phyloP scores from a whole-genome alignment of 2,797 vertebrate species.

The Sternarchorhynchus goeldii region DNA sequence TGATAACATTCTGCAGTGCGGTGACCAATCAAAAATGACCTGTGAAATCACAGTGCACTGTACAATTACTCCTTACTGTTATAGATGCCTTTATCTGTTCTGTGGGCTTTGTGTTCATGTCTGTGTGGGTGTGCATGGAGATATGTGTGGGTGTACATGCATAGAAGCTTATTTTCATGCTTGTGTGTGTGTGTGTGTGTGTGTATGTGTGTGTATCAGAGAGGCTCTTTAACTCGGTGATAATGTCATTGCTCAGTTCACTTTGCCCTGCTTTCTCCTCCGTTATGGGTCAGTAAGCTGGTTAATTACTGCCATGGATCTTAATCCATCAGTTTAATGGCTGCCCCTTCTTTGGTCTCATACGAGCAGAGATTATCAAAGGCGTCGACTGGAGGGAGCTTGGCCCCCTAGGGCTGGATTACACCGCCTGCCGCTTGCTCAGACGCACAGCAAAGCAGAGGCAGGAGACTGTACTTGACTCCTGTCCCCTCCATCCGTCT shows the following conservation, averaged over 20 bases:
- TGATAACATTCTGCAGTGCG: no score
- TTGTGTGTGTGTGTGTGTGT: no score
- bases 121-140: no score
- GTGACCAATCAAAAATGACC: no score
- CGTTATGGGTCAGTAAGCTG: constrained; percentile 71
- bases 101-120: no score
- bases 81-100: no score
- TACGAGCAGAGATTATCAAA: constrained; percentile 55
- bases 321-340: constrained; percentile 63
- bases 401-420: constrained; percentile 21
- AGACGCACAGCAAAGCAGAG: no score
- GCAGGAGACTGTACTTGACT: no score
- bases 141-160: constrained; percentile 3
- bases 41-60: no score
- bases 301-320: constrained; percentile 73
- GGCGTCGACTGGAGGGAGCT: constrained; percentile 34
- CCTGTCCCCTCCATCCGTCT: no score
- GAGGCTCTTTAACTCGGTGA: constrained; percentile 57
- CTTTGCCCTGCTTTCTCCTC: constrained; percentile 55
- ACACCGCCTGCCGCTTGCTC: not conserved
- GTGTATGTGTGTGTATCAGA: constrained; percentile 7
- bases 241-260: constrained; percentile 47
- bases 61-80: no score
- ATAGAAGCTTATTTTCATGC: no score
- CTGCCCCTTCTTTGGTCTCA: constrained; percentile 44